Percentiles rank a stretch among this genome's conserved stretches.
Conservation (phyloP, 92 coral and sea anemone genomes). For the Epizoanthus ramosus region DNA sequence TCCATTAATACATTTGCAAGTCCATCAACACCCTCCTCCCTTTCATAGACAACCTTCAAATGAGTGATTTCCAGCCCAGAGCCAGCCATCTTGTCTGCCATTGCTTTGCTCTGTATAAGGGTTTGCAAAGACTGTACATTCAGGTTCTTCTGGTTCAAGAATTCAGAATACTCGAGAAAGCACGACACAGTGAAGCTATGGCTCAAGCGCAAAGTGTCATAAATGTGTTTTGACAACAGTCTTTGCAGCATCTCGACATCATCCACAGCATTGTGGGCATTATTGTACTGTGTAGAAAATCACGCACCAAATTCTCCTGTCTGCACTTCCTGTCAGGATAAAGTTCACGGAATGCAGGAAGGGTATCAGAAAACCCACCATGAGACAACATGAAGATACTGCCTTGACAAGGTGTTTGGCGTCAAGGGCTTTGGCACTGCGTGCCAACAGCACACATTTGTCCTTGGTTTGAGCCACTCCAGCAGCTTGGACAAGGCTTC, state of each 20-base stretch:
- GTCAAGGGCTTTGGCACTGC: conserved; percentile 47
- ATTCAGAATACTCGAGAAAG: conserved; percentile 27
- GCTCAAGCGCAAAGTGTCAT: conserved; percentile 35
- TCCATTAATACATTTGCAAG: conserved; percentile 44
- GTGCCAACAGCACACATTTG: conserved; percentile 56
- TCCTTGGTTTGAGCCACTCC: conserved; percentile 47
- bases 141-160: conserved; percentile 43
- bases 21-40: conserved; percentile 47
- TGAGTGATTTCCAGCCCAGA: conserved; percentile 54
- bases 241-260: conserved; percentile 55
- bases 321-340: conserved; percentile 54
- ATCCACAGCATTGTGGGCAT: conserved; percentile 59
- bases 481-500: conserved; percentile 30
- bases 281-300: conserved; percentile 33
- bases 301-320: conserved; percentile 35
- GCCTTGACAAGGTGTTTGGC: conserved; percentile 49
- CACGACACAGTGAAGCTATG: conserved; percentile 59
- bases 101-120: conserved; percentile 44
- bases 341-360: conserved; percentile 63
- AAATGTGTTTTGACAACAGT: conserved; percentile 49
- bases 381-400: conserved; percentile 14
- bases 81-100: conserved; percentile 54
- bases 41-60: conserved; percentile 40
- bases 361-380: conserved; percentile 59
- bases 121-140: conserved; percentile 43